These are phyloP conservation scores for Archilochus colubris DNA, from an alignment of 2,113 vertebrate species.

Conservation along the genomic window DNA sequence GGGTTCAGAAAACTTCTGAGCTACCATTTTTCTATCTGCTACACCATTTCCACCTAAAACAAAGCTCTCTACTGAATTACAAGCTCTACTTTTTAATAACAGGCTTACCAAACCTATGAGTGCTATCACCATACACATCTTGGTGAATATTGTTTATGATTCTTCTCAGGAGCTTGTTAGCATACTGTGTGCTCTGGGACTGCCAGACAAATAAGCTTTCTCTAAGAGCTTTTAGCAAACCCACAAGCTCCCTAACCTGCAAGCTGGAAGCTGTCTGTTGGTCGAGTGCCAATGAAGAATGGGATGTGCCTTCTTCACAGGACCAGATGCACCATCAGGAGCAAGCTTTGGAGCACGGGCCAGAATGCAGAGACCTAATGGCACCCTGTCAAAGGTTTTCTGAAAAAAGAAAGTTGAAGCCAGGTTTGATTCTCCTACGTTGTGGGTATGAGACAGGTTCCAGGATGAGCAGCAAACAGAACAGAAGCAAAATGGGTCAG, in stretches of 20 bases:
- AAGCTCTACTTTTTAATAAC: background rate
- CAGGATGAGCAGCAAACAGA: background rate
- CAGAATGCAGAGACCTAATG: background rate
- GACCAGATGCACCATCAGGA: background rate
- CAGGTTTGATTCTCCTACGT: background rate
- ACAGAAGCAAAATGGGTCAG: background rate
- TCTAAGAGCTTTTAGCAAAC: slow-evolving; percentile 12
- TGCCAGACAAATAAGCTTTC: background rate
- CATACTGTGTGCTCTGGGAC: background rate
- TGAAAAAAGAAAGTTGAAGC: background rate
- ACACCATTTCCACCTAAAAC: background rate
- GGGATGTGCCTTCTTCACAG: background rate
- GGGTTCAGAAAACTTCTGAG: background rate
- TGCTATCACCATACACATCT: background rate
- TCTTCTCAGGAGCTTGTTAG: background rate
- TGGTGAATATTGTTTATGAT: background rate
- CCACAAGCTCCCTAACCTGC: background rate
- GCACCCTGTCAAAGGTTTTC: background rate
- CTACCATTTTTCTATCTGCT: background rate
- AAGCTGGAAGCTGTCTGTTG: background rate
- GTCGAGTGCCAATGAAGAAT: background rate
- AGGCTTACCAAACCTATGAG: background rate
- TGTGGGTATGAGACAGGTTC: background rate
- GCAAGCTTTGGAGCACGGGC: background rate
- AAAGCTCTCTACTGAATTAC: background rate